Percentiles rank a stretch among this genome's conserved stretches.
Conservation (phyloP, 37 sponge, comb jelly and placozoan species). For the Diacarnus erythraeanus region DNA sequence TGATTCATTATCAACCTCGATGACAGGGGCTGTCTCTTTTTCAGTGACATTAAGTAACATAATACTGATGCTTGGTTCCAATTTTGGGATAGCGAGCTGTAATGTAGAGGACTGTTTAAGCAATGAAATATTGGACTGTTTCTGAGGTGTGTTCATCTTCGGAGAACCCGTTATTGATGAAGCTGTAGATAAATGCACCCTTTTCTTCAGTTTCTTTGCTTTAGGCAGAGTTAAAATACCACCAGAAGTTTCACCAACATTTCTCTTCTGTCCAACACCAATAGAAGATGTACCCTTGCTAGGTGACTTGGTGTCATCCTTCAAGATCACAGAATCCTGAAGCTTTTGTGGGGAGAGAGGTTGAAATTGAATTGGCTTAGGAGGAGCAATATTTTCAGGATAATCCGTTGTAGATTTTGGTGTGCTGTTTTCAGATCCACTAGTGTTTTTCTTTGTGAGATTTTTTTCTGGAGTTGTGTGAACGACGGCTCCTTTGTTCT, state of each 20-base stretch:
- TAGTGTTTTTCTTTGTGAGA: background rate
- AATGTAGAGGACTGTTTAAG: background rate
- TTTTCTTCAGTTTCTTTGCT: constrained; percentile 41
- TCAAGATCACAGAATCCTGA: background rate
- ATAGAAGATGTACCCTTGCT: background rate
- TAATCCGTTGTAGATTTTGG: background rate
- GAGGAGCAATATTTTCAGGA: constrained; percentile 6
- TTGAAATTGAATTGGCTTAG: constrained; percentile 48
- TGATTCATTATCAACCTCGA: constrained; percentile 9
- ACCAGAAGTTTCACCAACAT: background rate
- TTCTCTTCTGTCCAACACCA: constrained; percentile 10
- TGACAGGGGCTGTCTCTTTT: background rate
- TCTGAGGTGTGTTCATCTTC: constrained; percentile 35
- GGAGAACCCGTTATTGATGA: background rate
- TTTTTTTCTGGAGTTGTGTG: background rate
- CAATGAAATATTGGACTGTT: background rate
- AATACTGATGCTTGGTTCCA: constrained; percentile 16
- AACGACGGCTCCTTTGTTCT: background rate
- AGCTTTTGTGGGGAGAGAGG: constrained; percentile 32
- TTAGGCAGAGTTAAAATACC: constrained; percentile 9
- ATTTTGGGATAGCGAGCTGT: constrained; percentile 14
- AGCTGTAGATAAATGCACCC: too few species aligned
- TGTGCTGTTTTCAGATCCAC: background rate
- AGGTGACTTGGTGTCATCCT: background rate
- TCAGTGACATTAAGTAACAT: background rate